These are phyloP conservation scores for Otocyon megalotis DNA, from an alignment of 2,113 vertebrate genomes.

Conservation along the genomic window DNA sequence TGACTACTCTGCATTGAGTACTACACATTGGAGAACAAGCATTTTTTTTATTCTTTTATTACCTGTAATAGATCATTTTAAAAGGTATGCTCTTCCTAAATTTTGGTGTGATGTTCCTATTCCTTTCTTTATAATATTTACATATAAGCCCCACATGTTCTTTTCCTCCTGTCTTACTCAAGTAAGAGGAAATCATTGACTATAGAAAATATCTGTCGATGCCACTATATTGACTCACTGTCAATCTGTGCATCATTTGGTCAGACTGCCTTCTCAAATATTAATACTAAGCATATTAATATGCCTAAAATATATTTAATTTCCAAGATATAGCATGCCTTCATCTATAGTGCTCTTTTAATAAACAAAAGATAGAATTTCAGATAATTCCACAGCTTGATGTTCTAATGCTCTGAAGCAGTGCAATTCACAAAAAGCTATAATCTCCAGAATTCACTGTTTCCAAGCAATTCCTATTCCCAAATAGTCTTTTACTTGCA, in stretches of 20 bases:
- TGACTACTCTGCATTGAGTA: background rate
- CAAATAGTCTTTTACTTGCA: background rate
- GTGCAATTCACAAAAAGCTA: background rate
- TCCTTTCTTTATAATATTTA: background rate
- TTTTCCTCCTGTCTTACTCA: background rate
- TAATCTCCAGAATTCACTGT: background rate
- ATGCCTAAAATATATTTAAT: background rate
- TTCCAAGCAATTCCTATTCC: constrained; percentile 1
- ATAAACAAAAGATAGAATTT: background rate
- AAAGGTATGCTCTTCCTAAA: background rate
- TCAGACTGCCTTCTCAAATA: constrained; percentile 4
- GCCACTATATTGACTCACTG: background rate
- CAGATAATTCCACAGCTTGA: background rate
- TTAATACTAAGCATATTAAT: background rate
- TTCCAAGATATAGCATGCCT: background rate
- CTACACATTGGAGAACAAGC: background rate
- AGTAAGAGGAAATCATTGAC: background rate
- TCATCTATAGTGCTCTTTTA: background rate
- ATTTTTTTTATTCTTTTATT: background rate
- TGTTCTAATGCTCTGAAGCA: background rate
- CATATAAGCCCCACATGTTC: background rate
- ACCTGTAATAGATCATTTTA: background rate
- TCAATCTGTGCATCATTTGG: background rate
- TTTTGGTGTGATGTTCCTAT: background rate
- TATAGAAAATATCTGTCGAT: background rate